Evolutionary conservation across 2,888 invertebrate genomes (phyloP).

Genomic region (Napeogenes inachia): DNA sequence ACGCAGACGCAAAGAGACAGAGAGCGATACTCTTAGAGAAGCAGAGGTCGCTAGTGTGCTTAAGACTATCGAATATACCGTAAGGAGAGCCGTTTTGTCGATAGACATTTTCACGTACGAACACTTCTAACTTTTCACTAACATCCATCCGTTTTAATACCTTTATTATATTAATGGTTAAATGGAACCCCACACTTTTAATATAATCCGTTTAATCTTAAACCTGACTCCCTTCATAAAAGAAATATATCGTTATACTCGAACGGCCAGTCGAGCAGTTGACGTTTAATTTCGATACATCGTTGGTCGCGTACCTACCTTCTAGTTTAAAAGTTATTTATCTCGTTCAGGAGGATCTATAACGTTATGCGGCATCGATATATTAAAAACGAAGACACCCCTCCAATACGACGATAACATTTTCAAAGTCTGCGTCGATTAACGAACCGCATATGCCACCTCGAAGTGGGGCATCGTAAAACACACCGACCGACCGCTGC

Average conservation of each 20-base stretch:
- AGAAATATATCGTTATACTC: neutral
- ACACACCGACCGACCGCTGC: no score
- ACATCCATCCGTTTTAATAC: slow-evolving; percentile 17
- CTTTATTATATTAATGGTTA: slow-evolving; percentile 3
- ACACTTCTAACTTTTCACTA: slow-evolving; percentile 30
- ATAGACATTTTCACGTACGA: slow-evolving; percentile 28
- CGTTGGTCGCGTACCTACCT: slow-evolving; percentile 10
- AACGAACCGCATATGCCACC: no score
- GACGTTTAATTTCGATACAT: slow-evolving; percentile 11
- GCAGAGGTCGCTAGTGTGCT: slow-evolving; percentile 18
- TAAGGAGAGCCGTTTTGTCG: slow-evolving; percentile 26
- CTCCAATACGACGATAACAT: no score
- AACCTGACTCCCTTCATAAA: neutral
- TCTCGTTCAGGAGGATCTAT: neutral
- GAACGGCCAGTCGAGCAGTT: neutral
- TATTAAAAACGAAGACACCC: no score
- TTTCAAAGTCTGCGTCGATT: no score
- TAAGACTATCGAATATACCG: slow-evolving; percentile 18
- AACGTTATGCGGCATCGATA: no score
- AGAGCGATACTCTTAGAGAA: neutral
- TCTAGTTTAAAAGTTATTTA: slow-evolving; percentile 21
- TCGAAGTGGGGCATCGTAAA: no score
- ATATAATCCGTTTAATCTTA: neutral
- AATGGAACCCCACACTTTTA: neutral
- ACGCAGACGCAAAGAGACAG: no score